Evolutionary conservation across 2,797 vertebrate genomes (phyloP), one percentile per base, ranked within the genome.

Genomic region (Schizopygopsis malacanthus): DNA sequence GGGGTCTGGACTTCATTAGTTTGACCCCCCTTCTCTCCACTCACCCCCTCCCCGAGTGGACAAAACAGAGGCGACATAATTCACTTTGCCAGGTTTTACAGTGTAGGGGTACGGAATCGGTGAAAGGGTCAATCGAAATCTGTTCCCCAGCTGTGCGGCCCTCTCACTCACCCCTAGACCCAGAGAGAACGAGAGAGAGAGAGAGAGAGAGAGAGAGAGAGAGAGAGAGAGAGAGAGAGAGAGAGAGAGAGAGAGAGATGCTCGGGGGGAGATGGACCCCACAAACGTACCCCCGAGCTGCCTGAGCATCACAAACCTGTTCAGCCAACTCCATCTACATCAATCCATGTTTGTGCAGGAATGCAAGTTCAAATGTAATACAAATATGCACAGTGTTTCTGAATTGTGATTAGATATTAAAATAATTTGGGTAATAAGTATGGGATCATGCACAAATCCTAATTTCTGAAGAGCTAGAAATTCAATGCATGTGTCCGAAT

Each of bases 61-160:
- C 76, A 67, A 86, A 88, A 87, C 82, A 50, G 89, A 86, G 86
- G 82, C 83, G 83, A 91, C 89, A 93, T 93, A 90, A 89, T 90
- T 93, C 91, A 93, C 90, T 92, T 89, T 86, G 85, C 90, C 88
- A 87, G 88, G 90, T 90, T 90, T 88, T 89, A 91, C 88, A 87
- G 89, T 90, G 89, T 88, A 83, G 86, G 87, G 75, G 88, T 89
- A 85, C 81, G 72, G 82, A 84, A 88, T 84, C 85, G 76, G 83
- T 82, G 86, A 86, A 86, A 85, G 90, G 90, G 89, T 89, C 90
- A 45, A 87, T 88, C 89, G 87, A 91, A 92, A 92, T 92, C 88
- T 92, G 91, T 89, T 92, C 89, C 91, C 88, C 88, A 90, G 90
- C 87, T 90, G 86, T 83, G 85, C 37, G 25, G 61, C 76, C 85